Evolutionary conservation across 2,113 vertebrate genomes (phyloP), one percentile per base, ranked within the genome.

Genomic region (Gobius niger): DNA sequence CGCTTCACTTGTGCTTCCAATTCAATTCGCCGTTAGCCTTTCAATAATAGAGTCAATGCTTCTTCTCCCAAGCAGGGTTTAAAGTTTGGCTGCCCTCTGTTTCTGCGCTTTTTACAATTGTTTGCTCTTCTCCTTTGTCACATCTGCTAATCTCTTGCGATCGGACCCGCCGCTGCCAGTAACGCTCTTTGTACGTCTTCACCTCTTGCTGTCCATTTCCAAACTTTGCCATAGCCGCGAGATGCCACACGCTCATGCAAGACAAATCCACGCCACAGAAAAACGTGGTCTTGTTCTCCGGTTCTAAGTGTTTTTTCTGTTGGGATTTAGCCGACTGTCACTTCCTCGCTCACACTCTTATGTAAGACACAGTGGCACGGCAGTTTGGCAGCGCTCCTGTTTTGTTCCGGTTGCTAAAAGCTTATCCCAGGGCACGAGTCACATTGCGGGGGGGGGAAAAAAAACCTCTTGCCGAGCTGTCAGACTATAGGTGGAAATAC

Each of bases 41-140:
- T 73, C 14, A 44, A 77, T 67, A 44, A 15, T 2, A 18, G 53
- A 69, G 66, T 56, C 40, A 19, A 68, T 67, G 7, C 62, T 50
- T 60, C 63, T 1, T 6, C 16, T 64, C 65, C 44, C 51, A 52
- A 75, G 74, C 50, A 41, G 18, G 51, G 73, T 75, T 65, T 18
- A 44, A 56, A 19, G 3, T 74, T 72, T 71, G 40, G 40, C n/a
- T 93, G 24, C 61, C 49, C 91, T 67, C 67, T 92, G 91, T 90
- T 88, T 92, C 92, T 85, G 82, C 80, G 92, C 91, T 83, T 90
- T 93, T 90, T 90, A 91, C 95, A 91, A 91, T 73, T 88, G 85
- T 93, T 83, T 74, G 81, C 92, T 75, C 72, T 50, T 89, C 90
- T 92, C 86, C 91, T 92, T 92, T 90, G 90, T 34, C 67, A 53